Evolutionary conservation across 2,888 invertebrate species (phyloP), one percentile per base, ranked within the genome.

Genomic region (Conops quadrifasciatus): DNA sequence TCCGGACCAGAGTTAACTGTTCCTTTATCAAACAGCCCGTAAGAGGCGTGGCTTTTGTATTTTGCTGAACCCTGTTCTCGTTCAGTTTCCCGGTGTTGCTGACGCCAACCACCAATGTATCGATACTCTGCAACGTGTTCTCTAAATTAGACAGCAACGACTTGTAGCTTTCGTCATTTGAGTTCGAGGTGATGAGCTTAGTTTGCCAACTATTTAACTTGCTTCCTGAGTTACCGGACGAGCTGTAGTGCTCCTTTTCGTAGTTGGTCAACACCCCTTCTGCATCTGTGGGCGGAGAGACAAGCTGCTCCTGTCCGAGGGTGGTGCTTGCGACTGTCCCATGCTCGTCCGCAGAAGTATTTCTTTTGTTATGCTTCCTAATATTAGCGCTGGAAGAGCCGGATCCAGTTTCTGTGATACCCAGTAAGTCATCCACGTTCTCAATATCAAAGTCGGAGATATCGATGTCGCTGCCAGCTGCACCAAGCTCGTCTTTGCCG

Each of bases 141-240:
- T 87, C 87, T 73, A 87, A 84, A 78, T 86, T 87, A 64, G 87
- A 87, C 72, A 87, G 85, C 53, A 88, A 77, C 11, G 86, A 85
- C 53, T 87, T 84, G 71, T 86, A 87, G 3, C 84, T 81, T 62
- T 88, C 87, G 43, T 86, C 86, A 7, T 62, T 53, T 21, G 26
- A n/a, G 26, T 76, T 76, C n/a, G 82, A 77, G 70, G 81, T 80
- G 64, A 82, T 76, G 3, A 82, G 77, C 71, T 85, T 85, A 28
- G 80, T 79, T 71, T 81, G 81, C 85, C 85, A 85, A 15, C 78
- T 69, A 19, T 79, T 79, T 13, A 58, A 24, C 24, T 67, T 67
- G 49, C 59, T 49, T 72, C 81, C 82, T n/a, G 79, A 77, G 71
- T 80, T 75, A 71, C 73, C 75, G 4, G 74, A 75, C 2, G 81